These are phyloP conservation scores for Tinea pellionella DNA, from an alignment of 2,888 invertebrate species.

Conservation along the genomic window DNA sequence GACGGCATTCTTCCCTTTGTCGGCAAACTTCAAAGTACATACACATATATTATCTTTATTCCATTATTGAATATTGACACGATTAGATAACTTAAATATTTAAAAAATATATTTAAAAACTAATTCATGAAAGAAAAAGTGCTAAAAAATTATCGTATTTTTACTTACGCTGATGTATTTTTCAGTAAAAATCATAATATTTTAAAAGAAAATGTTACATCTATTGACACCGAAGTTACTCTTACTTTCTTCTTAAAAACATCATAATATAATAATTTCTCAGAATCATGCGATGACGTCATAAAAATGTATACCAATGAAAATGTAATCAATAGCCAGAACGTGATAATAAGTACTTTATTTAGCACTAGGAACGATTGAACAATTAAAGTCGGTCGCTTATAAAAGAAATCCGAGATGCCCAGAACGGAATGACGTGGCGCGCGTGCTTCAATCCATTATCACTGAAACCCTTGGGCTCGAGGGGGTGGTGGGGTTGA, in stretches of 20 bases:
- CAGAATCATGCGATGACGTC: too few relatives aligned
- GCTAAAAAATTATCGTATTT: too few relatives aligned
- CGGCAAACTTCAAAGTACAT: background rate
- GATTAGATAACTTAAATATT: conserved; percentile 2
- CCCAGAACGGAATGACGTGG: conserved; percentile 3
- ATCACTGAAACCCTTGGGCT: background rate
- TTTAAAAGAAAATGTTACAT: too few relatives aligned
- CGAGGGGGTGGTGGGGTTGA: background rate
- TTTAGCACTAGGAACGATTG: background rate
- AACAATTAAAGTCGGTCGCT: conserved; percentile 3
- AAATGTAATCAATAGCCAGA: too few relatives aligned
- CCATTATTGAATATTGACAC: conserved; percentile 4
- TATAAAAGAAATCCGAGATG: conserved; percentile 14
- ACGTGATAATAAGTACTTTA: background rate
- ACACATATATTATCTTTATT: background rate
- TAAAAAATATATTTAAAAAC: background rate
- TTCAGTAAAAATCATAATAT: too few relatives aligned
- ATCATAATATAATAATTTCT: too few relatives aligned
- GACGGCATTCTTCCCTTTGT: background rate
- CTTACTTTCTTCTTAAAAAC: too few relatives aligned
- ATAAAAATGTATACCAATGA: too few relatives aligned
- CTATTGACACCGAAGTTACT: too few relatives aligned
- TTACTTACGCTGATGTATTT: too few relatives aligned
- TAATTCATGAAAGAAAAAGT: background rate
- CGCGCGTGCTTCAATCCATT: conserved; percentile 13